phyloP scores from a whole-genome alignment of 2,797 vertebrate genomes.

The Spatula clypeata region DNA sequence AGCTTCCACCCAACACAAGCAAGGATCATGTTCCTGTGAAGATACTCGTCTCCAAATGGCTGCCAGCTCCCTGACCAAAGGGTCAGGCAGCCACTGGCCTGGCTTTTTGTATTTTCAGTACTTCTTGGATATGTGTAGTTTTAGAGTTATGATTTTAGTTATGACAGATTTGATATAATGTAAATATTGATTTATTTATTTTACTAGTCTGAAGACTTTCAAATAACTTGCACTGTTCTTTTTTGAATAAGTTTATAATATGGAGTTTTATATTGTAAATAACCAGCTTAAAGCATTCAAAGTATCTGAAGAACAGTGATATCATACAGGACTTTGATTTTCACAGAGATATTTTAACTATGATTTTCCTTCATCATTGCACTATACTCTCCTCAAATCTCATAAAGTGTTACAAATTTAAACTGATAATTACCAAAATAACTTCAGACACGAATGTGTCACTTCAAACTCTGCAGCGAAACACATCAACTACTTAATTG shows the following conservation, averaged over 20 bases:
- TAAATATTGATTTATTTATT: not conserved
- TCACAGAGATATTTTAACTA: not conserved
- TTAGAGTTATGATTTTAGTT: not conserved
- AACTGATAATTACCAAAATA: not conserved
- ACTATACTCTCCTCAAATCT: not conserved
- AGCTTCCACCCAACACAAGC: not conserved
- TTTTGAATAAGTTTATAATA: not conserved
- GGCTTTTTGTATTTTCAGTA: not conserved
- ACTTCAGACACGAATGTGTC: constrained; percentile 29
- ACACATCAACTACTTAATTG: constrained; percentile 18
- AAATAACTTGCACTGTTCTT: not conserved
- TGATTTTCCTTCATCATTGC: not conserved
- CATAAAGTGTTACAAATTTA: not conserved
- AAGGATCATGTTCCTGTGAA: not conserved
- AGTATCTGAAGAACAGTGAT: not conserved
- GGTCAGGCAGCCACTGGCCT: not conserved
- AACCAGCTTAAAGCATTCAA: not conserved
- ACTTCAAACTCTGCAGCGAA: not conserved
- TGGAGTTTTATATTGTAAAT: not conserved
- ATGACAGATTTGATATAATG: not conserved
- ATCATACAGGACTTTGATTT: not conserved
- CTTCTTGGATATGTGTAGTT: not conserved
- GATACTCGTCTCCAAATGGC: not conserved
- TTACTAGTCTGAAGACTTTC: not conserved
- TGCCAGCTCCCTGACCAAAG: not conserved